Evolutionary conservation across 1,140 invertebrate genomes (phyloP), one percentile per base, ranked within the genome.

Genomic region (Carposina sasakii): DNA sequence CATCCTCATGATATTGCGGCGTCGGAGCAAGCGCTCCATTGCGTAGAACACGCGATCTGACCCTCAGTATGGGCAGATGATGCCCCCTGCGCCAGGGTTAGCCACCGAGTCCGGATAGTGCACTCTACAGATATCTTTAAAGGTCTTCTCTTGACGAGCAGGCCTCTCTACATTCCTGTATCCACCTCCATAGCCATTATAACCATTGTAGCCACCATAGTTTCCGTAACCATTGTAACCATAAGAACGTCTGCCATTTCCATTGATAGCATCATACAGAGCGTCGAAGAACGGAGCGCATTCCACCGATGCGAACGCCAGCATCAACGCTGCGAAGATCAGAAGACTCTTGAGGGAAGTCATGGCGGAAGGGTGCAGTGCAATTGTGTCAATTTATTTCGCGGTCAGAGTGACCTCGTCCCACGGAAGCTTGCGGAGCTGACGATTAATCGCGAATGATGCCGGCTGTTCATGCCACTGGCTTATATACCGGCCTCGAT

Each of bases 1-100:
- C 76, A 83, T 83, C 64, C 79, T 73, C 77, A 81, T 79, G 43
- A 83, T 78, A 52, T 81, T 77, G 40, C 78, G 68, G 57, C 79
- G 72, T 42, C 76, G 71, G 53, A 83, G 76, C 56, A 83, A 57
- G 31, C 76, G 71, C 68, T 81, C 69, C 76, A 83, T 71, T 67
- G 79, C 77, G 79, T 83, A 81, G 79, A 83, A 81, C 79, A 81
- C 79, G 79, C 79, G 79, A 71, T 74, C 71, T 60, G 77, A 79
- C 70, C 74, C 77, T 83, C 79, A 83, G 69, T 78, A 81, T 41
- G 77, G 79, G 42, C 79, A 83, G 21, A 78, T 60, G 51, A 83
- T 68, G 2, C 77, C 77, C 1, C 68, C 70, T n/a, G 65, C 53
- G 1, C 79, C 79, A 0, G 79, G 79, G 4, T 69, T 37, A n/a